These are phyloP conservation scores for Patagioenas fasciata DNA, from an alignment of 2,113 vertebrate genomes.

Conservation along the genomic window DNA sequence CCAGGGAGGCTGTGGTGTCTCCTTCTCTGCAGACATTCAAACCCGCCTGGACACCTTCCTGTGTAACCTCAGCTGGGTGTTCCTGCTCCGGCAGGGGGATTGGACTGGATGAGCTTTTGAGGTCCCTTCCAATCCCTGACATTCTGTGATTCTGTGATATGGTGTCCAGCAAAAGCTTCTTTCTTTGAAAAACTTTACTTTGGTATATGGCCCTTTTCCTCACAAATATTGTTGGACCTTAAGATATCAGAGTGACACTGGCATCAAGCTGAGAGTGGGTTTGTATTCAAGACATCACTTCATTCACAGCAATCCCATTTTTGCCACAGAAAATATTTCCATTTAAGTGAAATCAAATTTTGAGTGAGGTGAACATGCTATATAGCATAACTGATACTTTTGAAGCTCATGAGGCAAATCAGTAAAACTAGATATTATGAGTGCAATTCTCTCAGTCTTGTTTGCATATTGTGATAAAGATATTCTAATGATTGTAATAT, in stretches of 20 bases:
- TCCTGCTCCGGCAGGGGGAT: too few species aligned
- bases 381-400: background rate
- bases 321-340: background rate
- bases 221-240: background rate
- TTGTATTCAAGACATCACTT: background rate
- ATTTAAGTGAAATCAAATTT: background rate
- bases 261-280: background rate
- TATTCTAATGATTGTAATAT: background rate
- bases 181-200: background rate
- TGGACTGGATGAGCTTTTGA: too few species aligned
- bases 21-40: too few species aligned
- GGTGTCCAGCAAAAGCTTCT: background rate
- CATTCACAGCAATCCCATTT: background rate
- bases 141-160: background rate
- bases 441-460: background rate
- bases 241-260: background rate
- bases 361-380: background rate
- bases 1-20: too few species aligned
- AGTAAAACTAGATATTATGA: background rate
- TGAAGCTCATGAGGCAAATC: background rate
- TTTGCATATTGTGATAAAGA: background rate
- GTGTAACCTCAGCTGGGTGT: too few species aligned
- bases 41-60: too few species aligned
- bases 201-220: background rate
- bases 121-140: too few species aligned